Percentiles rank a stretch among this genome's conserved stretches.
These are phyloP conservation scores for Cuculus canorus DNA, from an alignment of 2,797 vertebrate genomes.

Conservation along the genomic window DNA sequence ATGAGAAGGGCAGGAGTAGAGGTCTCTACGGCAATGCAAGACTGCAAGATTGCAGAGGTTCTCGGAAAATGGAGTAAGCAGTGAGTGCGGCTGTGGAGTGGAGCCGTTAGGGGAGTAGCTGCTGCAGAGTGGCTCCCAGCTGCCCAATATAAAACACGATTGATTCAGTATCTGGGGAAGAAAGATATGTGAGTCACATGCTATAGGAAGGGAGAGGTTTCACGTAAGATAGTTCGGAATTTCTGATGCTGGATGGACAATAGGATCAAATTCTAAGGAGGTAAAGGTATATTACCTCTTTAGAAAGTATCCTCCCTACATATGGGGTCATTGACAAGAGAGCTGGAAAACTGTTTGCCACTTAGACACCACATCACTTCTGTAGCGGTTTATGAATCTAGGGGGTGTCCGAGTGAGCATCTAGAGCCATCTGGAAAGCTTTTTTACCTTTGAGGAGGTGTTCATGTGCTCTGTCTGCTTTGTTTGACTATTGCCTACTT, in stretches of 20 bases:
- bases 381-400: neutral
- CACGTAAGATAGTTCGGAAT: neutral
- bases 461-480: neutral
- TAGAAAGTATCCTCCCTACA: neutral
- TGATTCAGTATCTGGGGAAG: neutral
- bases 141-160: neutral
- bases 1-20: neutral
- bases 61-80: neutral
- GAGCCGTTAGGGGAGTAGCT: neutral
- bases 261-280: neutral
- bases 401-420: neutral
- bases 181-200: neutral
- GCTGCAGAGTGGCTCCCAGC: neutral
- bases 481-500: neutral
- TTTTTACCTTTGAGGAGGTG: neutral
- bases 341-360: neutral
- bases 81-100: accelerated
- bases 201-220: neutral
- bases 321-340: neutral
- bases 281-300: neutral
- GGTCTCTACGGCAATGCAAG: neutral
- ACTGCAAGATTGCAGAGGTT: neutral
- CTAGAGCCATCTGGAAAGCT: neutral
- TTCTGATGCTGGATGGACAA: neutral
- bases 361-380: neutral